phyloP scores from a whole-genome alignment of 2,113 vertebrate genomes.

The Nycticebus coucang region DNA sequence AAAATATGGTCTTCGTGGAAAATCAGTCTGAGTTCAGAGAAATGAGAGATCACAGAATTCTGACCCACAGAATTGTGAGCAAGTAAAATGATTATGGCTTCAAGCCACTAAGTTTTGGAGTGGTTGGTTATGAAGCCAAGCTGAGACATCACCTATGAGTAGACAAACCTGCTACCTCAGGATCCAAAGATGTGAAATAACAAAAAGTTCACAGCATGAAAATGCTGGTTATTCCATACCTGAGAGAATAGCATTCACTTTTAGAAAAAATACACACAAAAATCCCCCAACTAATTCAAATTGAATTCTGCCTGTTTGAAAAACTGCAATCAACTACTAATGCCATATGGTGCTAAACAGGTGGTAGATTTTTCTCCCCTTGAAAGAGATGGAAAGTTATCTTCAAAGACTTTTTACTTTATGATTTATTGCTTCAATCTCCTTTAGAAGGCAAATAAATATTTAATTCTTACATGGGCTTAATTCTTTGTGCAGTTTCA shows the following conservation, averaged over 20 bases:
- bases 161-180: background rate
- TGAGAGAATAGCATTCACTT: constrained; percentile 11
- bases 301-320: constrained; percentile 26
- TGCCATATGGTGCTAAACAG: background rate
- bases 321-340: constrained; percentile 35
- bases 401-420: constrained; percentile 63
- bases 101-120: constrained; percentile 1
- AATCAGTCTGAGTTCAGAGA: background rate
- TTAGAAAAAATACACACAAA: constrained; percentile 43
- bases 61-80: background rate
- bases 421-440: constrained; percentile 55
- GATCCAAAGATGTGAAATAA: constrained; percentile 6
- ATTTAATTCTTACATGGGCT: constrained; percentile 60
- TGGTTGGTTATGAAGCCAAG: constrained; percentile 21
- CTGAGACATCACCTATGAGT: background rate
- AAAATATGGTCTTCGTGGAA: constrained; percentile 2
- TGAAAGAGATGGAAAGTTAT: constrained; percentile 48
- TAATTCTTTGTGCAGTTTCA: constrained; percentile 53
- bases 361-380: constrained; percentile 3
- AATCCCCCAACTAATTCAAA: constrained; percentile 30
- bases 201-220: background rate
- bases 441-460: constrained; percentile 68
- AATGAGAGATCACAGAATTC: background rate
- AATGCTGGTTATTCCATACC: background rate
- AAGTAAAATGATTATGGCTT: background rate